Evolutionary conservation across 2,113 vertebrate species (phyloP).

Genomic region (Chaenogobius annularis): DNA sequence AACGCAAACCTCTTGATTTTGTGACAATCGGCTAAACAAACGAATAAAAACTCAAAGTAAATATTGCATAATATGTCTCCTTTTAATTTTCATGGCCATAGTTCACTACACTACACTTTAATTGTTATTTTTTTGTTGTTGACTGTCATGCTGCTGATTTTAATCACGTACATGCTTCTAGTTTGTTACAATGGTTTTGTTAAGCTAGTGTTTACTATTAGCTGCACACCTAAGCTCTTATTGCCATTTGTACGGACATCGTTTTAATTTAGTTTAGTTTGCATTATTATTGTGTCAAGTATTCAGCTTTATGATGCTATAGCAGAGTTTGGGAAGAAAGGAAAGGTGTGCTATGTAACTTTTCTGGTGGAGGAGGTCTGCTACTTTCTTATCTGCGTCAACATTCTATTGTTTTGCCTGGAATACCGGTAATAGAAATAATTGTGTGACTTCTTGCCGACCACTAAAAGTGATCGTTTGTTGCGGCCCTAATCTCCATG

Average conservation of each 20-base stretch:
- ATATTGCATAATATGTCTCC: neutral
- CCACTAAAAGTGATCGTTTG: no score
- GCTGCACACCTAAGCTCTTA: conserved; percentile 66
- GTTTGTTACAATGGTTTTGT: conserved; percentile 21
- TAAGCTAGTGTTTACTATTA: conserved; percentile 53
- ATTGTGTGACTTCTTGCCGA: no score
- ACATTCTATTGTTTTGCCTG: no score
- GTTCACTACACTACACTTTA: neutral
- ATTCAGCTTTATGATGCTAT: neutral
- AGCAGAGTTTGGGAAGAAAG: conserved; percentile 16
- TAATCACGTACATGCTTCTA: conserved; percentile 11
- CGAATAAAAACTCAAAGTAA: neutral
- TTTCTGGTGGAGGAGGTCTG: neutral
- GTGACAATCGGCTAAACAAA: neutral
- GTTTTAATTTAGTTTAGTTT: conserved; percentile 59
- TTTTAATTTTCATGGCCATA: neutral
- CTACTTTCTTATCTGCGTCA: no score
- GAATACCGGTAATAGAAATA: no score
- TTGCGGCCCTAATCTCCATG: neutral
- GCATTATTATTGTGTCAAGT: conserved; percentile 52
- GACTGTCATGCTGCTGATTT: conserved; percentile 45
- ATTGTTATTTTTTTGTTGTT: neutral
- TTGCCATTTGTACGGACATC: conserved; percentile 62
- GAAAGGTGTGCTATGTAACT: neutral
- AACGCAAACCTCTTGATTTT: neutral